Evolutionary conservation across 2,888 invertebrate genomes (phyloP), one percentile per base, ranked within the genome.

Genomic region (Cancer borealis): DNA sequence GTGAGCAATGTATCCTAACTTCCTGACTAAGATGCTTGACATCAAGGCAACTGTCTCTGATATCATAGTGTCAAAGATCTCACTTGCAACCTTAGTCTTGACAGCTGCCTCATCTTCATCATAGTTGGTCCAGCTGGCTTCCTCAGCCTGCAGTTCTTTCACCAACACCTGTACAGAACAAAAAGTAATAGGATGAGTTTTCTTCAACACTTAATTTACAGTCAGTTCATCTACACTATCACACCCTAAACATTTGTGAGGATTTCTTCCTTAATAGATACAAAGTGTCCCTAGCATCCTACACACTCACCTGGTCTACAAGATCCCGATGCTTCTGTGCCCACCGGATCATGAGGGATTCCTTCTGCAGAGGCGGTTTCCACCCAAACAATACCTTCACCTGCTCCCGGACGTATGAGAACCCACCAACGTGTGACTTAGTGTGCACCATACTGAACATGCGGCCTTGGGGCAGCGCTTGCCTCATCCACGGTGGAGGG

Each of bases 81-180:
- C 97, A 95, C 97, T 97, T 0, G 98, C 96, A 26, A 97, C 96
- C 95, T 96, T 96, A 96, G 96, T 97, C 96, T 98, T 98, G 45
- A 98, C 97, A 73, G 97, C 97, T 39, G 97, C 96, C 96, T 98
- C 98, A 96, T 98, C 98, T 91, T 97, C 96, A 96, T 98, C 97
- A 96, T 98, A 98, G 96, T 97, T 97, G 0, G 97, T 97, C 98
- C 98, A 98, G 96, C 97, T 97, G 21, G 97, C 97, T 96, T 98
- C 98, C 96, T 98, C 98, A 92, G 97, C 97, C 96, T 97, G 97
- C 92, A 98, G 97, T 96, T 98, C 98, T 94, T 97, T 97, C 60
- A 98, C 95, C 91, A 95, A 73, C 30, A 95, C 93, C 95, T 95
- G 92, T 47, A 17, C 26, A 47, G 17, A 87, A 30, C 5, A 46